Percentiles rank a stretch among this genome's conserved stretches.
These are phyloP conservation scores for Callospermophilus lateralis DNA, from an alignment of 2,113 vertebrate species.

Conservation along the genomic window DNA sequence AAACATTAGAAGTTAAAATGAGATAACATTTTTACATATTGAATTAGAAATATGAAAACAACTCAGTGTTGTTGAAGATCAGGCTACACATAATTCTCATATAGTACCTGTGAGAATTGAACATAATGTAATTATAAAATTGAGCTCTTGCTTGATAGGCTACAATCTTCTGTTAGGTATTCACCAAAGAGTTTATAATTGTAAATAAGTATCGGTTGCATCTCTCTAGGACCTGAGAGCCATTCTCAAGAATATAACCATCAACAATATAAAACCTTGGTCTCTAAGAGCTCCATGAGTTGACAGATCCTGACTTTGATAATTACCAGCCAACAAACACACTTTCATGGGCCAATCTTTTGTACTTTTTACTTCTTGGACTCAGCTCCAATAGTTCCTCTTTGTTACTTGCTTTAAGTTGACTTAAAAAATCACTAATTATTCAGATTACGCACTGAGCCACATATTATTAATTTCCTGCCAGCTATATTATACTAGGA, in stretches of 20 bases:
- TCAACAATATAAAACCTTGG: not conserved
- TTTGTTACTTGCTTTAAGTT: not conserved
- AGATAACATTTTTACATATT: not conserved
- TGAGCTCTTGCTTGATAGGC: not conserved
- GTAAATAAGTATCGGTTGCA: not conserved
- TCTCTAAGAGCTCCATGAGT: not conserved
- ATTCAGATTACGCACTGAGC: not conserved
- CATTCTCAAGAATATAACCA: not conserved
- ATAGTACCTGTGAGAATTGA: not conserved
- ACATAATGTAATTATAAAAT: not conserved
- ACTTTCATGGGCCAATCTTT: not conserved
- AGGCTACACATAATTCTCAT: not conserved
- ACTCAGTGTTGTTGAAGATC: not conserved
- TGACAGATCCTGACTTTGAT: not conserved
- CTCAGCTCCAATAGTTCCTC: not conserved
- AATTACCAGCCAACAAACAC: not conserved
- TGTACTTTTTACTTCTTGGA: not conserved
- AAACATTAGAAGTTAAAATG: constrained; percentile 41
- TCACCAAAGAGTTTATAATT: not conserved
- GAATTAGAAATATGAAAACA: constrained; percentile 33
- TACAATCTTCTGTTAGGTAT: not conserved
- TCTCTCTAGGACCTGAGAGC: not conserved
- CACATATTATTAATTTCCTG: not conserved
- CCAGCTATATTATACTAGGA: not conserved
- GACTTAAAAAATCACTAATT: not conserved